phyloP scores from a whole-genome alignment of 2,797 vertebrate genomes.

The Uromys caudimaculatus region DNA sequence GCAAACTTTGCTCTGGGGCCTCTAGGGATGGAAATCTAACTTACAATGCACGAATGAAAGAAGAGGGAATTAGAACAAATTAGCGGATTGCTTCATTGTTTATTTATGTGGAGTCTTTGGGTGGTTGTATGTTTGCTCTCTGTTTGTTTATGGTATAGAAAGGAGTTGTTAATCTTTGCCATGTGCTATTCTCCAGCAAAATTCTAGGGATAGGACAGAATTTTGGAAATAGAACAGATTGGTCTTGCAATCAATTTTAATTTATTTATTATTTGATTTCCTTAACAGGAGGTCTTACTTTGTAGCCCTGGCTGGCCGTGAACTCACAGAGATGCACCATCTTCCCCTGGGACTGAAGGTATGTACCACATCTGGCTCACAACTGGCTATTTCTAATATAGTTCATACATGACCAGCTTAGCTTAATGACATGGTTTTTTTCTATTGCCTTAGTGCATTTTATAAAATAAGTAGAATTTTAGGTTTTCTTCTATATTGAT shows the following conservation, averaged over 20 bases:
- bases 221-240: background rate
- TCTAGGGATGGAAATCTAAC: background rate
- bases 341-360: background rate
- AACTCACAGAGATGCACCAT: background rate
- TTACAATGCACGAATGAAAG: constrained; percentile 34
- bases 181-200: background rate
- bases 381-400: background rate
- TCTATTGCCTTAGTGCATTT: background rate
- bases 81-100: background rate
- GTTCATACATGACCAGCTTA: background rate
- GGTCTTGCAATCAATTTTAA: background rate
- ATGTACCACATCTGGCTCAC: background rate
- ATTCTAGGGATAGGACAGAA: background rate
- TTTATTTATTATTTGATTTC: background rate
- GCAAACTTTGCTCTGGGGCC: constrained; percentile 42
- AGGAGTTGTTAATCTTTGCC: background rate
- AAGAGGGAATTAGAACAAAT: background rate
- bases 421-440: background rate
- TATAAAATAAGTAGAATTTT: background rate
- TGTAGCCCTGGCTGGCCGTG: background rate
- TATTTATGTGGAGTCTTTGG: background rate
- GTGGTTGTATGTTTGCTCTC: background rate
- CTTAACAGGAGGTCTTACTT: background rate
- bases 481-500: background rate
- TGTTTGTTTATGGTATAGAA: background rate